A percentile compares a stretch with the other conserved stretches of the same genome.
These are phyloP conservation scores for Heteractis magnifica DNA, from an alignment of 92 coral and sea anemone genomes.

Conservation along the genomic window DNA sequence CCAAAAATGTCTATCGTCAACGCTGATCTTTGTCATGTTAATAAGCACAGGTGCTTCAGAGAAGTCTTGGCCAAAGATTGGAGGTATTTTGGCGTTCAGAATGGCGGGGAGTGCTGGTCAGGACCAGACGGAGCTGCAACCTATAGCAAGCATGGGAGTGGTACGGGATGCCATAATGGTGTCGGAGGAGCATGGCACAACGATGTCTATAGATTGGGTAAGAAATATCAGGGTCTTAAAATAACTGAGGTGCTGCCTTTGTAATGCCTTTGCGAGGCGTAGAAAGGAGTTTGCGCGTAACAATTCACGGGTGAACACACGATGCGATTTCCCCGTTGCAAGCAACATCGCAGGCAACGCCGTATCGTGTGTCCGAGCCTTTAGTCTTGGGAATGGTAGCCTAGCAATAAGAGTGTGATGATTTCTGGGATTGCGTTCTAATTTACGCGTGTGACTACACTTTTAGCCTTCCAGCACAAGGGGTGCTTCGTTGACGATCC, in stretches of 20 bases:
- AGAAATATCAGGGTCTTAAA: background rate
- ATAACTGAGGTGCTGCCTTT: too few relatives aligned
- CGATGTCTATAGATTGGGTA: conserved; percentile 28
- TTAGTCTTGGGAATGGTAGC: too few relatives aligned
- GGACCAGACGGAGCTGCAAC: conserved; percentile 21
- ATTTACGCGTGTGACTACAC: background rate
- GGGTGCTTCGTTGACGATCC: conserved; percentile 24
- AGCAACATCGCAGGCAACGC: too few relatives aligned
- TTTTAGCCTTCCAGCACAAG: conserved; percentile 14
- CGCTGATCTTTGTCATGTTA: background rate
- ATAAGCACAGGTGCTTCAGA: conserved; percentile 4
- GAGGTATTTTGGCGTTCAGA: conserved; percentile 29
- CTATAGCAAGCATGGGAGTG: conserved; percentile 18
- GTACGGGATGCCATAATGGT: conserved; percentile 20
- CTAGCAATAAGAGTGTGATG: background rate
- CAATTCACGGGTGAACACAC: too few relatives aligned
- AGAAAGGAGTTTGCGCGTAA: too few relatives aligned
- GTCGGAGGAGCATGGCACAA: conserved; percentile 23
- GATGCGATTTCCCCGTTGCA: too few relatives aligned
- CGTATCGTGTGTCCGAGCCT: too few relatives aligned
- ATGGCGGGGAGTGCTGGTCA: conserved; percentile 32
- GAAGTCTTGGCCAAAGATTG: conserved; percentile 11
- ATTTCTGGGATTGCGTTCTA: too few relatives aligned
- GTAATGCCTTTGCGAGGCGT: too few relatives aligned
- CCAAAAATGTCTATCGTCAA: background rate